Evolutionary conservation across 37 sponge, comb jelly and placozoan species (phyloP), one percentile per base, ranked within the genome.

Genomic region (Tethya wilhelma): DNA sequence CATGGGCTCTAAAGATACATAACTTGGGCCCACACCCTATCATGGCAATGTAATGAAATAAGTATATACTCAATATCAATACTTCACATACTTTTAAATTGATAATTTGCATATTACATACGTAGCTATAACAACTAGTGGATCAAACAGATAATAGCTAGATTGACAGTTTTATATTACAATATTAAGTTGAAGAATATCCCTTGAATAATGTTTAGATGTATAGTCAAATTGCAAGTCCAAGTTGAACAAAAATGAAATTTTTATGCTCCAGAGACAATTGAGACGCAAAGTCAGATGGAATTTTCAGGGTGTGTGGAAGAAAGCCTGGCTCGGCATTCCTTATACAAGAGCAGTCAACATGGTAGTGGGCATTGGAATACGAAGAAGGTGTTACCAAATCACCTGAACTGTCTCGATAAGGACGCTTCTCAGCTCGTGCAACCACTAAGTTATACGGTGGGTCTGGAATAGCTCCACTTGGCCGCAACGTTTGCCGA

Each of bases 401-500:
- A 8, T 23, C 55, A 8, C 73, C 73, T 26, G 55, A 45, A 12
- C 53, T 12, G 56, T 71, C 32, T 4, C 73, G 49, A 25, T 71
- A 71, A 11, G 69, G 69, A 39, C 69, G 39, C 23, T n/a, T 34
- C 23, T 71, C 73, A 28, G 73, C 20, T 44, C 73, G 8, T 23
- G 73, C 73, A 9, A 71, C 56, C n/a, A 28, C 32, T 23, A 71
- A 44, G 32, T 71, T 46, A 29, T 71, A 71, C 19, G 73, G 73
- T 71, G 73, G 73, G n/a, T 46, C 32, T 9, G 73, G 73, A 44
- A 71, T 71, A 6, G 9, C 73, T 71, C 73, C 73, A 9, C 29
- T 8, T 28, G 73, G 30, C 28, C 73, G 49, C 19, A 71, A 55
- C 8, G 29, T 44, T 14, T 22, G 28, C 8, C 26, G 20, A 55